Conservation (phyloP, 2,797 vertebrate genomes). For the Erethizon dorsatum region DNA sequence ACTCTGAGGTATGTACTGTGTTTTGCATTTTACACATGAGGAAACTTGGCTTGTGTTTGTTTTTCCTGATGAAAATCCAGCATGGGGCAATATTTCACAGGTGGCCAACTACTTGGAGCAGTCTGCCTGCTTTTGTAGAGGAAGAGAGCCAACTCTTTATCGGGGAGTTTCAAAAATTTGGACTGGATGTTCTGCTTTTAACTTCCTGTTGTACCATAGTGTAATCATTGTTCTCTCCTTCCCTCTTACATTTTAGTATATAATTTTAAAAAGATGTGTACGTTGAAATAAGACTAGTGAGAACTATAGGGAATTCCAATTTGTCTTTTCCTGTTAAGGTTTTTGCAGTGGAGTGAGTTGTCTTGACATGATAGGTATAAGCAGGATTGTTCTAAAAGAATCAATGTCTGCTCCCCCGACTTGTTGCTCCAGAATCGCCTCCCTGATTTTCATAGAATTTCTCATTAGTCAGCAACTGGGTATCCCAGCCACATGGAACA, state of each 20-base stretch:
- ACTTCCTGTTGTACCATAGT: conserved; percentile 60
- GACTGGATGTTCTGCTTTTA: conserved; percentile 70
- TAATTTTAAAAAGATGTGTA: conserved; percentile 12
- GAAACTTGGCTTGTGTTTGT: conserved; percentile 73
- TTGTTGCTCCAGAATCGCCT: conserved; percentile 57
- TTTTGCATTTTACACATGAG: conserved; percentile 75
- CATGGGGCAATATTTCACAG: conserved; percentile 76
- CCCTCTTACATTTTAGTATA: conserved; percentile 44
- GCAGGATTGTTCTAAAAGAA: conserved; percentile 20
- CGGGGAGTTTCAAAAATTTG: conserved; percentile 36
- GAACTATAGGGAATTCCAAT: neutral
- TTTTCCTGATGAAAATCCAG: conserved; percentile 79
- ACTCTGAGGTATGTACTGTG: conserved; percentile 46
- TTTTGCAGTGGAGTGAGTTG: neutral
- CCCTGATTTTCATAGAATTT: conserved; percentile 71
- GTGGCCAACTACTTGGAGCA: conserved; percentile 65
- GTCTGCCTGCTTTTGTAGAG: conserved; percentile 37
- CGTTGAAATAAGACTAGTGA: conserved; percentile 24
- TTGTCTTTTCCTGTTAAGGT: conserved; percentile 56
- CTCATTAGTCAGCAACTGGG: conserved; percentile 75
- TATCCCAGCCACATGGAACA: conserved; percentile 47
- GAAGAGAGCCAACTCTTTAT: conserved; percentile 62
- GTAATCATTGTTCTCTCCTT: conserved; percentile 53
- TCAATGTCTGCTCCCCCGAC: neutral
- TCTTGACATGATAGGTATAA: neutral